Evolutionary conservation across 2,888 invertebrate species (phyloP).

Genomic region (Cyclophora albipunctata): DNA sequence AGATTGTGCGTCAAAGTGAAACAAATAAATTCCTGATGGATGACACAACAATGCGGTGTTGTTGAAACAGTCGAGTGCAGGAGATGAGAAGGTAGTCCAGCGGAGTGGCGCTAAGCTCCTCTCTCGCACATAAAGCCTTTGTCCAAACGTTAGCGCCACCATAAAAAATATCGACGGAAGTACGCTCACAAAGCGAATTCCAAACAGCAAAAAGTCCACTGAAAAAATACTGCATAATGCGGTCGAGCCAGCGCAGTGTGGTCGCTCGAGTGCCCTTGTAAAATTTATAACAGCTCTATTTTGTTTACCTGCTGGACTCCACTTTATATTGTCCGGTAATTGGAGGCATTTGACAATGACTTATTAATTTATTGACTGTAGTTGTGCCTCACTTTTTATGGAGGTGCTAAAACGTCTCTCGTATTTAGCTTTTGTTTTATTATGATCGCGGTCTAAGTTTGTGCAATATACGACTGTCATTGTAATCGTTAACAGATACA

Average conservation of each 20-base stretch:
- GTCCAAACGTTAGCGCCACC: slow-evolving; percentile 65
- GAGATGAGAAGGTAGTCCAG: slow-evolving; percentile 14
- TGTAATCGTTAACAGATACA: neutral
- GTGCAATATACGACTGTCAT: slow-evolving; percentile 4
- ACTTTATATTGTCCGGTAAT: slow-evolving; percentile 66
- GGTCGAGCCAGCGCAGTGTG: slow-evolving; percentile 54
- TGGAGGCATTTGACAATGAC: slow-evolving; percentile 70
- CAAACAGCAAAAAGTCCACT: slow-evolving; percentile 56
- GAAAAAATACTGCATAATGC: slow-evolving; percentile 67
- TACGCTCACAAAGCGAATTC: slow-evolving; percentile 68
- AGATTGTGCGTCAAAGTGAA: neutral
- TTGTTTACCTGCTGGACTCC: slow-evolving; percentile 70
- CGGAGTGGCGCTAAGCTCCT: slow-evolving; percentile 49
- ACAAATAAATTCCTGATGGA: slow-evolving; percentile 7
- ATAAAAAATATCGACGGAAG: slow-evolving; percentile 70
- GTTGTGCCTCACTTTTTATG: slow-evolving; percentile 65
- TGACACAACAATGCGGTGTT: slow-evolving; percentile 18
- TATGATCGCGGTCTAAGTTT: slow-evolving; percentile 15
- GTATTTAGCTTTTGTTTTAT: slow-evolving; percentile 35
- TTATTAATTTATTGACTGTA: slow-evolving; percentile 72
- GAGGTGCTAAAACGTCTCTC: slow-evolving; percentile 65
- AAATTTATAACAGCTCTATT: slow-evolving; percentile 75
- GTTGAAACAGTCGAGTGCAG: slow-evolving; percentile 9
- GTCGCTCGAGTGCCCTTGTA: slow-evolving; percentile 59
- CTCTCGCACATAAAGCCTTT: slow-evolving; percentile 35